A percentile compares a stretch with the other conserved stretches of the same genome.
These are phyloP conservation scores for Pocota personata DNA, from an alignment of 2,888 invertebrate genomes.

Conservation along the genomic window DNA sequence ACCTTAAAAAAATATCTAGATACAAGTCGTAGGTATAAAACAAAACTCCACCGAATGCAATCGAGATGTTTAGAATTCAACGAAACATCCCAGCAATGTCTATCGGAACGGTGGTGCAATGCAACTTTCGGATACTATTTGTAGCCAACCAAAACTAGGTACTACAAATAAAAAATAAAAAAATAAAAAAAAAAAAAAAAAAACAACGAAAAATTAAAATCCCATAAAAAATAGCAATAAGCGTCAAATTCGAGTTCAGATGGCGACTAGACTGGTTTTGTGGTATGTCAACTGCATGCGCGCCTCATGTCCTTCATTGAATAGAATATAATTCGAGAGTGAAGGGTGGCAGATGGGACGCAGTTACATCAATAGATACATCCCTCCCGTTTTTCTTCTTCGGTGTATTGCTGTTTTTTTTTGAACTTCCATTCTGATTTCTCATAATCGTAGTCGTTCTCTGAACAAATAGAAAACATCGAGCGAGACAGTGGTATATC, in stretches of 20 bases:
- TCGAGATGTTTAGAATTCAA: conserved; percentile 52
- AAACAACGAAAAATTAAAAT: conserved; percentile 61
- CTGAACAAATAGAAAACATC: conserved; percentile 69
- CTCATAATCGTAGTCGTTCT: conserved; percentile 67
- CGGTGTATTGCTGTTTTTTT: conserved; percentile 25
- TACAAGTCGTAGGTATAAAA: conserved; percentile 21
- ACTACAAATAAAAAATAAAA: conserved; percentile 49
- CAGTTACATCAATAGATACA: conserved; percentile 68
- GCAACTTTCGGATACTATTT: conserved; percentile 51
- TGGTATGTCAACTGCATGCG: conserved; percentile 73
- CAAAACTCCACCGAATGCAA: conserved; percentile 53
- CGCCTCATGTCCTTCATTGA: conserved; percentile 73
- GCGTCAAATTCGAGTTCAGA: conserved; percentile 74
- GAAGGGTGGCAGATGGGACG: conserved; percentile 72
- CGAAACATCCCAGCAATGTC: conserved; percentile 44
- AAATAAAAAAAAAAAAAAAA: conserved; percentile 57
- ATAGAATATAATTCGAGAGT: conserved; percentile 66
- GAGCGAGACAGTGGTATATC: conserved; percentile 66
- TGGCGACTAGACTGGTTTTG: conserved; percentile 74
- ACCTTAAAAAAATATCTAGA: conserved; percentile 21
- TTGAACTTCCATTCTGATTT: conserved; percentile 57
- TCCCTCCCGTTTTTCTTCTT: conserved; percentile 58
- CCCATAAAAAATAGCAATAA: conserved; percentile 72
- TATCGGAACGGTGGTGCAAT: conserved; percentile 38
- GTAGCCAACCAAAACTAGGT: conserved; percentile 64